phyloP scores from a whole-genome alignment of 2,888 invertebrate species.

The Drosophila macrospina region DNA sequence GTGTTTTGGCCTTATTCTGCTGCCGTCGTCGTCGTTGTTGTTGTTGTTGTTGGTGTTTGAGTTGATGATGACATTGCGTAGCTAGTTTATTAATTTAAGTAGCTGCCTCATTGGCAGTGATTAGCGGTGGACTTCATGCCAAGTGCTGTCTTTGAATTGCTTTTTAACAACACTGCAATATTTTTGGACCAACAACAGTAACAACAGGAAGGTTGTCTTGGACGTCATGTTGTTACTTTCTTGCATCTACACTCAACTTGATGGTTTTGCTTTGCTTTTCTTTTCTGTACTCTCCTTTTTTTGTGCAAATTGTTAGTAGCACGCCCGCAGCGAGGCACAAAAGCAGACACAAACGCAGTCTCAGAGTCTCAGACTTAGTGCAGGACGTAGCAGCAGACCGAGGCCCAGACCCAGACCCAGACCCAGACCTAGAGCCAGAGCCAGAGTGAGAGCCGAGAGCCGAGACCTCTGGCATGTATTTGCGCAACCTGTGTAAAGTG shows the following conservation, averaged over 20 bases:
- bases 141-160: conserved; percentile 63
- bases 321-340: conserved; percentile 55
- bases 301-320: conserved; percentile 68
- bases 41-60: conserved; percentile 22
- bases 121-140: conserved; percentile 47
- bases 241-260: conserved; percentile 65
- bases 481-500: conserved; percentile 65
- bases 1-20: conserved; percentile 48
- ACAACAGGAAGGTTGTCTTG: conserved; percentile 39
- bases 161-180: conserved; percentile 83
- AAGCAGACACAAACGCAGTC: conserved; percentile 22
- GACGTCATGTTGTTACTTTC: conserved; percentile 79
- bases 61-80: conserved; percentile 74
- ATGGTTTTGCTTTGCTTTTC: conserved; percentile 38
- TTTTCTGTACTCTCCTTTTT: too few species aligned
- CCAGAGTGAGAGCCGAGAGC: conserved; percentile 1
- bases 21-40: conserved; percentile 5
- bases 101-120: conserved; percentile 76
- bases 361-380: conserved; percentile 11
- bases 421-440: conserved; percentile 13
- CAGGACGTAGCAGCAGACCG: background rate
- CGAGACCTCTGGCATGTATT: conserved; percentile 53
- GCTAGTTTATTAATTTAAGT: conserved; percentile 76
- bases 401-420: conserved; percentile 27
- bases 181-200: conserved; percentile 28